A percentile compares a stretch with the other conserved stretches of the same genome.
Evolutionary conservation across 2,113 vertebrate species (phyloP).

Genomic region (Nicator chloris): DNA sequence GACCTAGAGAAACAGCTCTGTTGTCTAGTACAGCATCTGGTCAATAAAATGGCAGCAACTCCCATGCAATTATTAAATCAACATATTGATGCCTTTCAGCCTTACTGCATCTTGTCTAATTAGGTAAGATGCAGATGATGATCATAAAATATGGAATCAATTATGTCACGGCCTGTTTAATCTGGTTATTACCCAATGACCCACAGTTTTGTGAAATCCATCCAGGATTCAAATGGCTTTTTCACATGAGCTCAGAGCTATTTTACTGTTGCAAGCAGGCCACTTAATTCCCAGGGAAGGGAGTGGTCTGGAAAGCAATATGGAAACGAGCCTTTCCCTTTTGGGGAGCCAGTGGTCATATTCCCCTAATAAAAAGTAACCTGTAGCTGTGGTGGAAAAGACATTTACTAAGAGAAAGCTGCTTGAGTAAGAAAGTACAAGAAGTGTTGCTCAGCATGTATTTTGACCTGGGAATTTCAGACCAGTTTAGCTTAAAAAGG

Average conservation of each 20-base stretch:
- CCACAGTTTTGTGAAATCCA: constrained; percentile 3
- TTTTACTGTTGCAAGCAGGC: constrained; percentile 13
- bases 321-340: constrained; percentile 32
- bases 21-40: background rate
- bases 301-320: constrained; percentile 33
- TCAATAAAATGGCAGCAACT: background rate
- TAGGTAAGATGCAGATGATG: background rate
- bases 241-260: constrained; percentile 45
- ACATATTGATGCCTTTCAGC: background rate
- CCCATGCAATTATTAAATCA: background rate
- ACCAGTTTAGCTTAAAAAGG: background rate
- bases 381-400: constrained; percentile 17
- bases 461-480: background rate
- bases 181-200: constrained; percentile 13
- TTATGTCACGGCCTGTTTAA: constrained; percentile 9
- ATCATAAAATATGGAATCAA: background rate
- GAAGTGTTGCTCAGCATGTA: background rate
- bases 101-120: background rate
- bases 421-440: background rate
- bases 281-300: constrained; percentile 14
- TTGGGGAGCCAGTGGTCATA: background rate
- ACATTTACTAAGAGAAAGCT: background rate
- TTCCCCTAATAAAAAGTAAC: constrained; percentile 26
- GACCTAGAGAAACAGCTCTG: background rate
- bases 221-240: constrained; percentile 30